Percentiles rank a stretch among this genome's conserved stretches.
phyloP scores from a whole-genome alignment of 2,113 vertebrate genomes.

The Butastur rufipennis region DNA sequence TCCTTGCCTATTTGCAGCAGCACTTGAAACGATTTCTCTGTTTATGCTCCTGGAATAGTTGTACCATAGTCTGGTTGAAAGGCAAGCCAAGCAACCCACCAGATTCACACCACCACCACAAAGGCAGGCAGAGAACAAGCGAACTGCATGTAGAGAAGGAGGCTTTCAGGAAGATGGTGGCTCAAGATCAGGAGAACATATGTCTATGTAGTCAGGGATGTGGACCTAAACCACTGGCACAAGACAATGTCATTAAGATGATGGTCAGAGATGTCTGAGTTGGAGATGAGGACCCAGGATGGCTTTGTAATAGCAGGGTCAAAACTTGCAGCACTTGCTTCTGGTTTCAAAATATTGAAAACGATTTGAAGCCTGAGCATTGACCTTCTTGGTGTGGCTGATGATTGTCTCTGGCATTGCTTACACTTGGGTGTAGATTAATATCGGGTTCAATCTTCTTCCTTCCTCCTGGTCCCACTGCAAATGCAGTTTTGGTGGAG shows the following conservation, averaged over 20 bases:
- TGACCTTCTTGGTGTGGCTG: not conserved
- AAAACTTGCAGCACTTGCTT: not conserved
- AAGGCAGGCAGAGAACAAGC: not conserved
- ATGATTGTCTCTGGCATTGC: not conserved
- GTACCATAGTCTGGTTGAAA: not conserved
- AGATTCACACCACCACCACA: not conserved
- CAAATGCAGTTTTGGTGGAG: not conserved
- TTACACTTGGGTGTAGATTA: not conserved
- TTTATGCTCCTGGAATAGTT: not conserved
- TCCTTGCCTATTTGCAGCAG: not conserved
- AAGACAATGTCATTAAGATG: fast-evolving
- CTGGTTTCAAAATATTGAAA: not conserved
- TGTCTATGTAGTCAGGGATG: fast-evolving
- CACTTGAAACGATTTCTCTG: not conserved
- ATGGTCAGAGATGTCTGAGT: not conserved
- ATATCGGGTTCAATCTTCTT: not conserved
- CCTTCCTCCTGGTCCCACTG: not conserved
- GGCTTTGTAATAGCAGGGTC: not conserved
- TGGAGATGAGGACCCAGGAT: not conserved
- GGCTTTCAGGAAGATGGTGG: not conserved
- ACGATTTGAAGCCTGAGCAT: not conserved
- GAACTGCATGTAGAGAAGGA: not conserved
- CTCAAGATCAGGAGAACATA: not conserved
- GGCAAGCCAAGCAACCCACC: not conserved
- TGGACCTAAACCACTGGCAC: not conserved